Evolutionary conservation across 2,113 vertebrate species (phyloP), one percentile per base, ranked within the genome.

Genomic region (Cynoglossus semilaevis): DNA sequence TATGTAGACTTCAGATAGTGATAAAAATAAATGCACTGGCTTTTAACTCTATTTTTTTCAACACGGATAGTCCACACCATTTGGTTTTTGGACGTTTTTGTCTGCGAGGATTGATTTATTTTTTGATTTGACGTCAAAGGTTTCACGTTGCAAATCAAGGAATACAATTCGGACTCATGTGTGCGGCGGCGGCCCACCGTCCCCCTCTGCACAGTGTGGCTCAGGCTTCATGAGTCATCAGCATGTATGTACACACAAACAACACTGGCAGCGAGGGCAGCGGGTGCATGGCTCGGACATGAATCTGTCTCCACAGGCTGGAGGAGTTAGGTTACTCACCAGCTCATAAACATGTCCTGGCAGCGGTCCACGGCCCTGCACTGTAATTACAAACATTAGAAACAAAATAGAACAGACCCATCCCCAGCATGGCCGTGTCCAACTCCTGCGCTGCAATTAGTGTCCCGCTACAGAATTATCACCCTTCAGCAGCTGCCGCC

Each of bases 351-450:
- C 85, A 86, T 83, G 75, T 70, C 72, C 81, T 87, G 87, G 87
- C 82, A 19, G 72, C 44, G 1, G 9, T 63, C 87, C 87, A 75
- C 74, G 57, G 58, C 72, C 38, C 79, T 67, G 76, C 67, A 72
- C 85, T 87, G 81, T 83, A 85, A 87, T 85, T 87, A 86, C 75
- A 83, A 83, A 82, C 59, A 72, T 74, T 84, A 63, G 77, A 88
- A 88, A 87, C 76, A 75, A 80, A 81, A 80, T 86, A 81, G 79
- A 84, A 83, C 81, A 78, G 70, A 67, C 44, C 70, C 66, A 69
- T 83, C 67, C 63, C 63, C 44, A 8, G 57, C 70, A 78, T 76
- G 68, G 67, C 71, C 51, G 1, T 53, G 72, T 72, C 60, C 22
- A 29, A 29, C 22, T 29, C 22, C 75, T 19, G 52, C 9, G 14